A percentile compares a stretch with the other conserved stretches of the same genome.
phyloP scores from a whole-genome alignment of 1,140 invertebrate genomes.

The Stratiolaelaps scimitus region DNA sequence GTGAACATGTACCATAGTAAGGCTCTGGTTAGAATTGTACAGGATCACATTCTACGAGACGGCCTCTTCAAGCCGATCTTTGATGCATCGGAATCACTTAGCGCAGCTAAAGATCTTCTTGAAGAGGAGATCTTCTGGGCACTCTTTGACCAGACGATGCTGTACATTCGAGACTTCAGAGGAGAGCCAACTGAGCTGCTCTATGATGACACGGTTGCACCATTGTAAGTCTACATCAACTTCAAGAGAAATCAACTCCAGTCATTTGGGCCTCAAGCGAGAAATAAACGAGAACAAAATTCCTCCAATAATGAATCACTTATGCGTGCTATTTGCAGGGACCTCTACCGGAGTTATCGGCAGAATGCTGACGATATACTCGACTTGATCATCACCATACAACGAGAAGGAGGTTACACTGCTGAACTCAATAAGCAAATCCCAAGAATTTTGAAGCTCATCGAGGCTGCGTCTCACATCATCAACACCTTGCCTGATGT shows the following conservation, averaged over 20 bases:
- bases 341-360: not conserved
- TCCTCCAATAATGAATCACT: no score
- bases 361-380: not conserved
- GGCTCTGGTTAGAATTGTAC: not conserved
- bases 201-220: conserved; percentile 1
- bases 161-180: not conserved
- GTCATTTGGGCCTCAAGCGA: not conserved
- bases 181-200: conserved; percentile 13
- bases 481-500: not conserved
- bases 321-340: conserved; percentile 15
- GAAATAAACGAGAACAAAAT: not conserved
- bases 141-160: not conserved
- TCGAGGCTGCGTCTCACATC: not conserved
- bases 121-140: not conserved
- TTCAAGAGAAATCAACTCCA: not conserved
- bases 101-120: not conserved
- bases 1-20: not conserved
- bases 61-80: not conserved
- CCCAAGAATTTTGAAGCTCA: not conserved
- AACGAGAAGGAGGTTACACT: not conserved
- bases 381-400: not conserved
- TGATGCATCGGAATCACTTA: not conserved
- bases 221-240: not conserved
- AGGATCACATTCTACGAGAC: not conserved
- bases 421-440: not conserved